Evolutionary conservation across 1,140 invertebrate species (phyloP).

Genomic region (Tetramorium parvispinum): DNA sequence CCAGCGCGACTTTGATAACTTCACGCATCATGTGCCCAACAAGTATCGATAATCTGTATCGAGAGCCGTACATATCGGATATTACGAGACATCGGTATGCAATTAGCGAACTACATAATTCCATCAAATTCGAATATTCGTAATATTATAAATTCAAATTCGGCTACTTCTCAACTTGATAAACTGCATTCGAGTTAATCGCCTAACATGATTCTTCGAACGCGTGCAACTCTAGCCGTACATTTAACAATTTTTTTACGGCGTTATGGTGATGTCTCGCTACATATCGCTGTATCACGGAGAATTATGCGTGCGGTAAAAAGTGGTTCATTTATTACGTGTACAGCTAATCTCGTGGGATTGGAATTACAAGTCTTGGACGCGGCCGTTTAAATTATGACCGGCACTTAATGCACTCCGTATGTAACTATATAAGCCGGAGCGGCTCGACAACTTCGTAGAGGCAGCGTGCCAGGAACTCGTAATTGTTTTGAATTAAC

Average conservation of each 20-base stretch:
- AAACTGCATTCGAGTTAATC: neutral
- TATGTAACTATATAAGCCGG: slow-evolving; percentile 70
- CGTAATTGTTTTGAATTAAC: slow-evolving; percentile 78
- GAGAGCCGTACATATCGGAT: neutral
- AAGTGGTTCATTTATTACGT: slow-evolving; percentile 36
- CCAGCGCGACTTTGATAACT: slow-evolving; percentile 36
- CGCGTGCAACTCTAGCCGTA: no score
- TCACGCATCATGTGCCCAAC: slow-evolving; percentile 14
- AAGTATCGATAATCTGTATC: neutral
- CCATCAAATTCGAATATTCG: neutral
- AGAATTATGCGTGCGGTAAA: neutral
- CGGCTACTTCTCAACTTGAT: neutral
- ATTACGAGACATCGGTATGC: neutral
- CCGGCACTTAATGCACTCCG: slow-evolving; percentile 66
- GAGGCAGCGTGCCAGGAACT: slow-evolving; percentile 74
- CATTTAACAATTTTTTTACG: neutral
- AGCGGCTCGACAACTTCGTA: slow-evolving; percentile 67
- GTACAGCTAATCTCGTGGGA: slow-evolving; percentile 33
- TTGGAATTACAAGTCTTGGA: slow-evolving; percentile 63
- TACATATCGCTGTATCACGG: neutral
- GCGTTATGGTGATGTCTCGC: neutral
- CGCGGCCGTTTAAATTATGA: slow-evolving; percentile 67
- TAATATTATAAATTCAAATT: neutral
- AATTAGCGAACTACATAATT: neutral
- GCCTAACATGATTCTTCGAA: neutral